Evolutionary conservation across 2,888 invertebrate species (phyloP).

Genomic region (Melinaea marsaeus): DNA sequence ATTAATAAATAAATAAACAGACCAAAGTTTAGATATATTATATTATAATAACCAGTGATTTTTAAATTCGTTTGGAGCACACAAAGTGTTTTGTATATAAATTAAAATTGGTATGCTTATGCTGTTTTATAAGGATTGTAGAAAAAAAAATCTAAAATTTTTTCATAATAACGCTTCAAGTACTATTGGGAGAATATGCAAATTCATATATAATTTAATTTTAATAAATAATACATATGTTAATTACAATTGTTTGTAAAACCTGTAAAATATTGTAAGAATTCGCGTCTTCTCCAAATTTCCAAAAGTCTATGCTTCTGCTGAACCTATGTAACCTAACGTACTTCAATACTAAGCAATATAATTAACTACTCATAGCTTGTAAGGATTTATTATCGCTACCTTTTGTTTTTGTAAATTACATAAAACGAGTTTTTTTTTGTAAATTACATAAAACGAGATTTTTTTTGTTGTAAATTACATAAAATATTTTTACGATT

Average conservation of each 20-base stretch:
- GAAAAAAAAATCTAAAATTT: slow-evolving; percentile 47
- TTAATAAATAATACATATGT: neutral
- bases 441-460: slow-evolving; percentile 11
- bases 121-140: slow-evolving; percentile 57
- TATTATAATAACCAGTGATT: slow-evolving; percentile 30
- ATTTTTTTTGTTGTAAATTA: neutral
- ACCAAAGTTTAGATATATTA: slow-evolving; percentile 21
- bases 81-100: slow-evolving; percentile 74
- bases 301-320: slow-evolving; percentile 29
- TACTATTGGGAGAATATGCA: slow-evolving; percentile 36
- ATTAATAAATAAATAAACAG: slow-evolving; percentile 12
- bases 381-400: slow-evolving; percentile 41
- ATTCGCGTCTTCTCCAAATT: slow-evolving; percentile 29
- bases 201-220: neutral
- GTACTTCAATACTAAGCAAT: slow-evolving; percentile 62
- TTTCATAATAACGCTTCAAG: slow-evolving; percentile 46
- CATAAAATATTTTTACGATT: slow-evolving; percentile 3
- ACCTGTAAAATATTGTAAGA: slow-evolving; percentile 9
- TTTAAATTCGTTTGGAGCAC: slow-evolving; percentile 31
- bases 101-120: slow-evolving; percentile 74
- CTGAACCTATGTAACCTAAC: slow-evolving; percentile 41
- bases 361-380: slow-evolving; percentile 54
- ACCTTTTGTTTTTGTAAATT: slow-evolving; percentile 39
- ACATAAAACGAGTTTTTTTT: slow-evolving; percentile 12
- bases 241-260: no score